Base-by-base conservation (phyloP, 2,113 vertebrate species). In the Gasterosteus nipponicus region DNA sequence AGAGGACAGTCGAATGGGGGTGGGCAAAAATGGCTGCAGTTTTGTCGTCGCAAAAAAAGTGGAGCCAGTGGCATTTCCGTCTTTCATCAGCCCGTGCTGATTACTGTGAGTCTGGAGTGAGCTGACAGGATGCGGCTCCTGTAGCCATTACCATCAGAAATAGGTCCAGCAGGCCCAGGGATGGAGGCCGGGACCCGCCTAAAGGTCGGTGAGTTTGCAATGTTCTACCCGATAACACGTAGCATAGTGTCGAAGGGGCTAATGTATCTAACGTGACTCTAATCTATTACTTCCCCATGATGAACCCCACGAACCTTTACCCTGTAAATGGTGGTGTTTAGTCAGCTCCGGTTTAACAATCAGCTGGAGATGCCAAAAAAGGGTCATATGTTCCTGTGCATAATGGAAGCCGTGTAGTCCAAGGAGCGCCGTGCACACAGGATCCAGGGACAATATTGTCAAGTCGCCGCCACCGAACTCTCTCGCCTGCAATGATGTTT, bases 41-140 rank as follows among this genome's bases (percentile, higher is more conserved):
- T 86, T 74, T 74, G 66, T 82, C 69, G 9, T 86, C 82, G 73
- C 64, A 80, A 49, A 49, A 49, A 49, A 35, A 66, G 73, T 66
- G 65, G 62, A 86, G 80, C 88, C 81, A 49, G 79, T 89, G 89
- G 87, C 93, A 68, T 93, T 96, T 95, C 91, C 79, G 67, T 94
- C 87, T 86, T 89, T 94, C 81, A 77, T 85, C 91, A 92, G 88
- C 86, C 94, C 77, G 62, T 85, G 85, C 89, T 74, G 88, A 93
- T 95, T 92, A 92, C 92, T 91, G 63, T 77, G 81, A 86, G 85
- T 88, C 69, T 93, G 89, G 86, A 91, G 88, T 90, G 91, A 92
- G 88, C 91, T 92, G 94, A 93, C 92, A 93, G 91, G 93, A 94
- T 93, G 95, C 71, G 53, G 82, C 92, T 94, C 90, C 92, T 91